Evolutionary conservation across 2,113 vertebrate genomes (phyloP).

Genomic region (Cephalophus harveyi): DNA sequence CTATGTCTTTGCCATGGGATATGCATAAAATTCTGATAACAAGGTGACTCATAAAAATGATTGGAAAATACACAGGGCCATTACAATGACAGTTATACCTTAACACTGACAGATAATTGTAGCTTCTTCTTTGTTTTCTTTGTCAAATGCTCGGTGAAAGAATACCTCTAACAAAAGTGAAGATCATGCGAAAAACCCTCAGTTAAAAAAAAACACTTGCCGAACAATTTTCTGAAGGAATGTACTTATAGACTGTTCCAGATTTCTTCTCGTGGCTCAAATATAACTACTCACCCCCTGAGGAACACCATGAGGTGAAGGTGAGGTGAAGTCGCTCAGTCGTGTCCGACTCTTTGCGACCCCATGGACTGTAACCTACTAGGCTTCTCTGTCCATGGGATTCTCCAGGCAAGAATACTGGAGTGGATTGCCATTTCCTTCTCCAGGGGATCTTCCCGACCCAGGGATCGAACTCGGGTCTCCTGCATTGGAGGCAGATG

Average conservation of each 20-base stretch:
- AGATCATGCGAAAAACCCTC: constrained; percentile 8
- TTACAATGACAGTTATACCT: not conserved
- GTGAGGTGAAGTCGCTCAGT: too few relatives aligned
- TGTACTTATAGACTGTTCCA: not conserved
- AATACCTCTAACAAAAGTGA: not conserved
- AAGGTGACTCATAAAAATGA: not conserved
- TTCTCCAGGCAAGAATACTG: too few relatives aligned
- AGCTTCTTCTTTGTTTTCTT: not conserved
- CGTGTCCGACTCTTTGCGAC: too few relatives aligned
- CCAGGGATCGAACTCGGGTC: too few relatives aligned
- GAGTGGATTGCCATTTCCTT: too few relatives aligned
- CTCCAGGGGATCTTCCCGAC: too few relatives aligned
- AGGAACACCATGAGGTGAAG: too few relatives aligned
- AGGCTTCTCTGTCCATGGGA: too few relatives aligned
- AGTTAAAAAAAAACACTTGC: not conserved
- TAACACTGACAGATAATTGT: not conserved
- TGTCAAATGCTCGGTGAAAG: not conserved
- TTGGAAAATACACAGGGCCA: not conserved
- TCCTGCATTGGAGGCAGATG: too few relatives aligned
- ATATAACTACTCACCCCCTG: not conserved
- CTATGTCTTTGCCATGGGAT: not conserved
- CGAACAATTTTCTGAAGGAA: not conserved
- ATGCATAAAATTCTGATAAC: not conserved
- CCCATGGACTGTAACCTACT: too few relatives aligned
- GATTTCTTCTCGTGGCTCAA: not conserved